Base-by-base conservation (phyloP, 1,140 invertebrate genomes). In the Hypothenemus hampei region DNA sequence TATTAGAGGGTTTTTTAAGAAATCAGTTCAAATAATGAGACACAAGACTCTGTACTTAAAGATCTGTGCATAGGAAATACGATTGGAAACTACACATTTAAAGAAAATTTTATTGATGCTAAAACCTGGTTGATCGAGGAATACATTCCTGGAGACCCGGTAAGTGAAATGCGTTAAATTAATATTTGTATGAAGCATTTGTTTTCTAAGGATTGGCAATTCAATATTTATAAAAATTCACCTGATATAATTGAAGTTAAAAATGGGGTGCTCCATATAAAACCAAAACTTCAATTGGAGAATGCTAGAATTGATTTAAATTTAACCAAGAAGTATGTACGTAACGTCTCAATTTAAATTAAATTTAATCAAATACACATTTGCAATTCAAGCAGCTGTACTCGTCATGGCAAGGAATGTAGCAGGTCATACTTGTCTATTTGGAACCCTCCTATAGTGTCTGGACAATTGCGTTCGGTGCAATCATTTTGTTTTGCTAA, bases 401-500 rank as follows among this genome's bases (percentile, higher is more conserved):
- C 63, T 1, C 46, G 53, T 5, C 4, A 16, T 29, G 33, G 26
- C 16, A 40, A 48, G 10, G 33, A 56, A 41, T 63, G 63, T 33
- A 13, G 22, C 7, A n/a, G n/a, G n/a, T n/a, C n/a, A n/a, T 10
- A 43, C 22, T 20, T 39, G 1, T 7, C 19, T n/a, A 44, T 44
- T 13, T 53, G 11, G 16, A 43, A 53, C 11, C 39, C 24, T 29
- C 65, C 63, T 23, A 47, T 65, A 18, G 54, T 52, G 15, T 65
- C 65, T 1, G 60, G 40, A 7, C 63, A 58, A 55, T 41, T 66
- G 3, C 52, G 43, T 19, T 84, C 85, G 0, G 78, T 75, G 11
- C 77, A 82, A 58, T 68, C 69, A 23, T 81, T 81, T 65, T 68
- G 68, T 45, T 84, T 82, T 51, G 82, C 81, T 4, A 75, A 73